Evolutionary conservation across 2,797 vertebrate genomes (phyloP), one percentile per base, ranked within the genome.

Genomic region (Mormyrops attenuatus): DNA sequence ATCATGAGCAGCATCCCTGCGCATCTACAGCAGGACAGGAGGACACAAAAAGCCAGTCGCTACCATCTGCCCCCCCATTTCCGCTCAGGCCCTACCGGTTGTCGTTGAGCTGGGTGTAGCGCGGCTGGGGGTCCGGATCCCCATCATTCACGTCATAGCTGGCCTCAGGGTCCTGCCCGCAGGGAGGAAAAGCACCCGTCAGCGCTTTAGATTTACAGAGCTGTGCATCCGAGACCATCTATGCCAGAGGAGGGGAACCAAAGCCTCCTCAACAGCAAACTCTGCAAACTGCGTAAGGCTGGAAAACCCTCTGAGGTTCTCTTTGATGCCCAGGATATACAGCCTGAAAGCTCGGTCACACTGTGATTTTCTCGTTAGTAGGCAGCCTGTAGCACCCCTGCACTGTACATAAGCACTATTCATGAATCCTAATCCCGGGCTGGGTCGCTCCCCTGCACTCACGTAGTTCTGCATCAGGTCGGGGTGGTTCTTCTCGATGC

Each of bases 121-220:
- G 97, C 0, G 99, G 99, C 92, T 99, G 98, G 0, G 99, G 99
- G 93, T 99, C 99, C 0, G 96, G 93, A 92, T 99, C 99, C 92
- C 98, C 97, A 91, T 99, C 98, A 0, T 99, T 99, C 90, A 99
- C 98, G 2, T 99, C 99, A 73, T 98, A 99, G 93, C 99, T 99
- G 34, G 99, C 99, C 8, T 96, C 97, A 0, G 98, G 96, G 90
- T 99, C 98, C 98, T 99, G 90, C 41, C 66, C 88, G 90, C 84
- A 89, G 60, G 91, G 47, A 93, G 41, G 88, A 0, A 80, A 88
- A 55, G 91, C 85, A 60, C 4, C 50, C 2, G 41, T 8, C 1
- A 30, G 6, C 1, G 9, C 7, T 84, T 8, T 22, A 2, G 41
- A 20, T n/a, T 44, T 15, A 7, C 80, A 26, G 44, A 52, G 49